phyloP scores from a whole-genome alignment of 1,140 invertebrate species.

The Cardiocondyla obscurior region DNA sequence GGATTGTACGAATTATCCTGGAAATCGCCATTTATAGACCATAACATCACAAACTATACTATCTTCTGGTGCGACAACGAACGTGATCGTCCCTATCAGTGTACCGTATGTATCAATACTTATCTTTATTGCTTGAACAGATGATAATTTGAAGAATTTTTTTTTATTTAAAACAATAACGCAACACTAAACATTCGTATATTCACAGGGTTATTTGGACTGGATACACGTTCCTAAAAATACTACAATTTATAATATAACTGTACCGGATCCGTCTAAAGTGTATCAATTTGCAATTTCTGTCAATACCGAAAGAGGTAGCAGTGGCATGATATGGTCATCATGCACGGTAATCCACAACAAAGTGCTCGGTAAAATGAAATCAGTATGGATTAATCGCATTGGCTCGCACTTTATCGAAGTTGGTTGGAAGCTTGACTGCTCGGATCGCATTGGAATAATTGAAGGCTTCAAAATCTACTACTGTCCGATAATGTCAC shows the following conservation, averaged over 20 bases:
- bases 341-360: conserved; percentile 90
- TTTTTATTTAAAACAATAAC: neutral
- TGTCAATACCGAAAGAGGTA: conserved; percentile 86
- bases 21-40: conserved; percentile 83
- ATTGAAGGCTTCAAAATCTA: conserved; percentile 88
- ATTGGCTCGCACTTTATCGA: conserved; percentile 86
- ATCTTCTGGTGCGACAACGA: conserved; percentile 89
- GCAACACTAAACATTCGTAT: neutral
- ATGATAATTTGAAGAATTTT: neutral
- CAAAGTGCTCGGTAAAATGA: conserved; percentile 87
- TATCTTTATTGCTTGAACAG: neutral
- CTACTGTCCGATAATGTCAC: conserved; percentile 87
- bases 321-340: conserved; percentile 91
- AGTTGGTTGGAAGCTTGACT: conserved; percentile 89
- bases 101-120: conserved; percentile 80
- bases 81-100: conserved; percentile 86
- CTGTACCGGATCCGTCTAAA: conserved; percentile 81
- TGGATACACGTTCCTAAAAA: conserved; percentile 84
- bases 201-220: conserved; percentile 84
- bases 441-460: conserved; percentile 87
- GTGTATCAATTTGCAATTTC: conserved; percentile 89
- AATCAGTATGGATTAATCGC: conserved; percentile 86
- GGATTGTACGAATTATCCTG: conserved; percentile 89
- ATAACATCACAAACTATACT: conserved; percentile 86
- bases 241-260: conserved; percentile 83